These are phyloP conservation scores for Simalia tracyae DNA, from an alignment of 2,797 vertebrate genomes.

Conservation along the genomic window DNA sequence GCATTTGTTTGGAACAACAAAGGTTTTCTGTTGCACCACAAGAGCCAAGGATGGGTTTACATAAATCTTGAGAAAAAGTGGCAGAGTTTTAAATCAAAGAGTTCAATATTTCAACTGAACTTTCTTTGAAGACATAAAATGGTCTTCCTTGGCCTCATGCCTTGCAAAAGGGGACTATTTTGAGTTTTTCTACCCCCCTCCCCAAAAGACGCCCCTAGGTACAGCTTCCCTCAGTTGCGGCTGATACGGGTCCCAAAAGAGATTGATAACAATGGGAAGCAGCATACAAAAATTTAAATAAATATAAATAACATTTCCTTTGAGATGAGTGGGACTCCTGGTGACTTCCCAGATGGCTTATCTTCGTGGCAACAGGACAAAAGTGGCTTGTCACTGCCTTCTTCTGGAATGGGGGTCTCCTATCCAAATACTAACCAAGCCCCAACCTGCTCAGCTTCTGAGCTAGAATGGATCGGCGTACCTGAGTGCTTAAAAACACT, in stretches of 20 bases:
- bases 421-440: too few relatives aligned
- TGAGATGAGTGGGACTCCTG: too few relatives aligned
- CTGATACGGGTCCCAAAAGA: neutral
- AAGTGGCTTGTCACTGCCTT: too few relatives aligned
- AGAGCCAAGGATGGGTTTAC: constrained; percentile 58
- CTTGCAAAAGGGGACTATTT: neutral
- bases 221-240: neutral
- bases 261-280: neutral
- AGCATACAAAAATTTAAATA: too few relatives aligned
- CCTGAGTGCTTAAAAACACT: too few relatives aligned
- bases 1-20: constrained; percentile 49
- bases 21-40: constrained; percentile 59
- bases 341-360: too few relatives aligned
- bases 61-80: constrained; percentile 67
- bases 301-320: too few relatives aligned
- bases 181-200: neutral
- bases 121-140: constrained; percentile 49
- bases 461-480: too few relatives aligned
- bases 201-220: neutral
- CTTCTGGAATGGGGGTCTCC: too few relatives aligned
- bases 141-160: neutral
- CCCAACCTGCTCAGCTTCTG: too few relatives aligned
- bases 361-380: too few relatives aligned
- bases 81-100: constrained; percentile 61
- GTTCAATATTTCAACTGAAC: constrained; percentile 65